phyloP scores from a whole-genome alignment of 2,797 vertebrate genomes.

The Acrossocheilus fasciatus region DNA sequence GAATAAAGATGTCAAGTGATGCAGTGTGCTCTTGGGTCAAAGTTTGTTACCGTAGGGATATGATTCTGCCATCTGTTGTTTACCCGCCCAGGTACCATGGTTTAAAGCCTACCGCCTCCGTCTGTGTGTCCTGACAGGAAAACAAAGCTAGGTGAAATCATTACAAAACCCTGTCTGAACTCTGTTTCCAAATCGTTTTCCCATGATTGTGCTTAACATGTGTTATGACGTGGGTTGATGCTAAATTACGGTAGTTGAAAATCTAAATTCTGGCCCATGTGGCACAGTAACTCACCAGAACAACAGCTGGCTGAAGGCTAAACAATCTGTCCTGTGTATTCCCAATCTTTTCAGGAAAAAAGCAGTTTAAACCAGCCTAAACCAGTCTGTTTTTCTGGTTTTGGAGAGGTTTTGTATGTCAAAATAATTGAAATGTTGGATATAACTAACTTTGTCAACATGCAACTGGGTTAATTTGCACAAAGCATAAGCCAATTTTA shows the following conservation, averaged over 20 bases:
- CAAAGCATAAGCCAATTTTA: neutral
- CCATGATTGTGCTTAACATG: constrained; percentile 7
- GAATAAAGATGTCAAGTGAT: constrained; percentile 54
- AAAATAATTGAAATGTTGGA: neutral
- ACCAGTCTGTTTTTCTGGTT: neutral
- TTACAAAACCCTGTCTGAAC: constrained; percentile 7
- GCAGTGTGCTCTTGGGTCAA: constrained; percentile 38
- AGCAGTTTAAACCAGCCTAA: neutral
- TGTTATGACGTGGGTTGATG: neutral
- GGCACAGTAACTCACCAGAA: neutral
- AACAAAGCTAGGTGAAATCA: neutral
- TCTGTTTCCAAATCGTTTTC: neutral
- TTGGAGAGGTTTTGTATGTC: neutral
- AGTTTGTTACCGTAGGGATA: constrained; percentile 53
- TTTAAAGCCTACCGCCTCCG: constrained; percentile 41
- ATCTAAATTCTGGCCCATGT: neutral
- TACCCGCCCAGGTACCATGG: constrained; percentile 48
- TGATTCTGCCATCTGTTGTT: constrained; percentile 65
- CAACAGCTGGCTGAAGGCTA: constrained; percentile 21
- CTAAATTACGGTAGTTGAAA: neutral
- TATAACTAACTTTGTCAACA: neutral
- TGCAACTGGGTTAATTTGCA: neutral
- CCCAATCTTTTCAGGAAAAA: neutral
- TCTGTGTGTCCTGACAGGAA: constrained; percentile 44
- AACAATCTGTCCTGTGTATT: constrained; percentile 17